Conservation (phyloP, 2,888 invertebrate species). For the Thelaira solivaga region DNA sequence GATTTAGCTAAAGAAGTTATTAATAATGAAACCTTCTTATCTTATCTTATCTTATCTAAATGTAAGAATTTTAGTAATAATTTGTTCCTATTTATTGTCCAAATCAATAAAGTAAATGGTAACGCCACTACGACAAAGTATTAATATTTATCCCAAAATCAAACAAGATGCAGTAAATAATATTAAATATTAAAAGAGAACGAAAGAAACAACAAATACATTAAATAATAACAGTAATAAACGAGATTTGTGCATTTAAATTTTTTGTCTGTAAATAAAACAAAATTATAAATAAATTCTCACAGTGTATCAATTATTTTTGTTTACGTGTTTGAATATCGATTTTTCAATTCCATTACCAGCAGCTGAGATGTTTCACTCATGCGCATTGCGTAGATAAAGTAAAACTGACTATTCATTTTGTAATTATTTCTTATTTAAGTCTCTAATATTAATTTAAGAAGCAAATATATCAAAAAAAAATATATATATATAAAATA, state of each 20-base stretch:
- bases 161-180: constrained; percentile 16
- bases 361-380: constrained; percentile 26
- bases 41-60: too few relatives aligned
- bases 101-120: constrained; percentile 58
- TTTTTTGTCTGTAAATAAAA: constrained; percentile 67
- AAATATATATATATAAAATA: too few relatives aligned
- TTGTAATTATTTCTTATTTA: too few relatives aligned
- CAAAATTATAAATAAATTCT: constrained; percentile 42
- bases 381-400: constrained; percentile 59
- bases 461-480: too few relatives aligned
- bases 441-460: too few relatives aligned
- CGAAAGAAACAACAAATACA: constrained; percentile 29
- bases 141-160: constrained; percentile 46
- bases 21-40: constrained; percentile 22
- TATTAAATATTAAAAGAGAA: too few relatives aligned
- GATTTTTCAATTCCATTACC: constrained; percentile 30
- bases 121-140: constrained; percentile 56
- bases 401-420: too few relatives aligned
- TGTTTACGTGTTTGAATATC: constrained; percentile 52
- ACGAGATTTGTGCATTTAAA: constrained; percentile 68
- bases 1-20: constrained; percentile 18
- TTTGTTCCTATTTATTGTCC: constrained; percentile 75
- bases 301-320: not conserved
- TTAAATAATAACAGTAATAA: constrained; percentile 25
- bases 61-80: constrained; percentile 68